Base-by-base conservation (phyloP, 2,888 invertebrate species). In the Petrolisthes cinctipes region DNA sequence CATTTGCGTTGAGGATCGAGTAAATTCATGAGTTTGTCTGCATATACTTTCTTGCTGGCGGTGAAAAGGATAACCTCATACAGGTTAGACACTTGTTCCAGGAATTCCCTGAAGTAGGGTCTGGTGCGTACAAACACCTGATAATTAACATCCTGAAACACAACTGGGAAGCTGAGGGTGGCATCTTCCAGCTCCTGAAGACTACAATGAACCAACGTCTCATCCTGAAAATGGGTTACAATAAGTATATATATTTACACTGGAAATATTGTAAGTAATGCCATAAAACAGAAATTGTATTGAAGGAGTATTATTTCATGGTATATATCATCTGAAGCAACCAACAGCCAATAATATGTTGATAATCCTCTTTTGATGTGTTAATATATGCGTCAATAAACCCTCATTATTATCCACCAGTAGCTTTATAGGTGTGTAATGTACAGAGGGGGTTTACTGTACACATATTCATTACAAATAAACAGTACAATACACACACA, bases 1-100 rank as follows among this genome's bases (percentile, higher is more conserved):
- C 97, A 96, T 91, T 96, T 95, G 75, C 98, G 94, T 66, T 96
- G 95, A 0, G 98, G 97, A 93, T 99, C 98, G 75, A 99, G 94
- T 86, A 98, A 93, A 94, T 99, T 97, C 92, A 98, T 94, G 91
- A 99, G 94, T 91, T 98, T 96, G 93, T 98, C 97, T 0, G 98
- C 98, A 93, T 98, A 99, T 78, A 98, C 97, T 82, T 97, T 95
- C 94, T 98, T 98, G 92, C 97, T 97, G 75, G 98, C 98, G 0
- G 98, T 99, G 94, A 99, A 99, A 86, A 98, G 93, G 85, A 98
- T 98, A 53, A 98, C 97, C 93, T 98, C 98, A 93, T 97, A 98
- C 89, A 96, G 93, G 7, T 96, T 95, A 0, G 97, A 97, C 71
- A 98, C 96, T 89, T 96, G 95, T 92, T 98, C 96, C 91, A 99